Evolutionary conservation across 2,888 invertebrate genomes (phyloP), one percentile per base, ranked within the genome.

Genomic region (Pterobdella sp.): DNA sequence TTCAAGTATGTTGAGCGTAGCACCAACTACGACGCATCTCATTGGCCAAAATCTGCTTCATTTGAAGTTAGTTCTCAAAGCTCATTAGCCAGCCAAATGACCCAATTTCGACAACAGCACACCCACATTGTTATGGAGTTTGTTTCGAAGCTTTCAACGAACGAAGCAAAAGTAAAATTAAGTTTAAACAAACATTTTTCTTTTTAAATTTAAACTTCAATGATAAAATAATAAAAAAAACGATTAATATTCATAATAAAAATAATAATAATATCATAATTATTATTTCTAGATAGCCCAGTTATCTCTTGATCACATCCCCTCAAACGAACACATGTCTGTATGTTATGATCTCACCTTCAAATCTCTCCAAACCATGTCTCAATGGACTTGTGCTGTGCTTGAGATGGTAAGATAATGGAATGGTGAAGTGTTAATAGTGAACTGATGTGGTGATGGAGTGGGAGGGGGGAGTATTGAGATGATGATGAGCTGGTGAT

Each of bases 1-100:
- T 96, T 97, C 82, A 93, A 94, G 82, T 96, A 96, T 81, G 93
- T 97, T 75, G 93, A 92, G 83, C 87, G 93, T n/a, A 77, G 76
- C 26, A 74, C 77, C 1, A 78, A 79, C 68, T 79, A 76, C 68
- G 78, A 79, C 35, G 72, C 78, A 18, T 67, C 68, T 32, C 75
- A 76, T 63, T 79, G 79, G 79, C 77, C 76, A 26, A 71, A 76
- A 26, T 79, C 78, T 73, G 72, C 68, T 7, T 77, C 94, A 94
- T 0, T 84, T 93, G 72, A 93, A 91, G 0, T 90, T 91, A 73
- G 92, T 91, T 34, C 88, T 87, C 36, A 88, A 88, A 77, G 90
- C 89, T 77, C 90, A 89, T 36, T 92, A 56, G 65, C 72, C 68
- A 73, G 67, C 31, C 89, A 91, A 93, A 73, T 77, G 72, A 31